Conservation (phyloP, 2,888 invertebrate species). For the Margaritifera margaritifera region DNA sequence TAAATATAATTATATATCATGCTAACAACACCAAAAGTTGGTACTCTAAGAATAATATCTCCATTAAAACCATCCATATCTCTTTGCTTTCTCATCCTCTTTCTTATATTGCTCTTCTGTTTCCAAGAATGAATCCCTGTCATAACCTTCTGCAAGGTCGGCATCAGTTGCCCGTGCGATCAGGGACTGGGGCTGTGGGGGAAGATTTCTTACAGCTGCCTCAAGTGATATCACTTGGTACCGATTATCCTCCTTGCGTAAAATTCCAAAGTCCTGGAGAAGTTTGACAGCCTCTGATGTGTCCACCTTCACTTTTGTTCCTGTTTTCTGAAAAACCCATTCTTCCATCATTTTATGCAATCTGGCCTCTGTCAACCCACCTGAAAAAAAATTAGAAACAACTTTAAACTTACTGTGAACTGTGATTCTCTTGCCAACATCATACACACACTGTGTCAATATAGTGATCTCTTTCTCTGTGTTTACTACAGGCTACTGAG, state of each 20-base stretch:
- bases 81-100: slow-evolving; percentile 53
- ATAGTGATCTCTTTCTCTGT: slow-evolving; percentile 2
- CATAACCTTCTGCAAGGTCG: slow-evolving; percentile 67
- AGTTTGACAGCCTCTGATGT: slow-evolving; percentile 58
- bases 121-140: slow-evolving; percentile 61
- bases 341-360: slow-evolving; percentile 59
- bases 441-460: too few relatives aligned
- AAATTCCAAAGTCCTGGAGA: slow-evolving; percentile 58
- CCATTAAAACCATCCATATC: slow-evolving; percentile 61
- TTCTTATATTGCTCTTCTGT: slow-evolving; percentile 62
- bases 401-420: too few relatives aligned
- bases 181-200: slow-evolving; percentile 56
- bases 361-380: slow-evolving; percentile 51
- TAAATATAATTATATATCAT: too few relatives aligned
- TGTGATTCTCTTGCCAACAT: too few relatives aligned
- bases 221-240: slow-evolving; percentile 64
- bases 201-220: slow-evolving; percentile 62
- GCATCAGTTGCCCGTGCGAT: slow-evolving; percentile 58
- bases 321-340: slow-evolving; percentile 62
- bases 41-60: too few relatives aligned
- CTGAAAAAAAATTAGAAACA: slow-evolving; percentile 36
- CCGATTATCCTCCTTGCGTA: slow-evolving; percentile 54
- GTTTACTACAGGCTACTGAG: background rate
- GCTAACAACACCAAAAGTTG: too few relatives aligned
- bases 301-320: slow-evolving; percentile 57